Percentiles rank a stretch among this genome's conserved stretches.
Conservation (phyloP, 2,113 vertebrate species). For the Varanus komodoensis region DNA sequence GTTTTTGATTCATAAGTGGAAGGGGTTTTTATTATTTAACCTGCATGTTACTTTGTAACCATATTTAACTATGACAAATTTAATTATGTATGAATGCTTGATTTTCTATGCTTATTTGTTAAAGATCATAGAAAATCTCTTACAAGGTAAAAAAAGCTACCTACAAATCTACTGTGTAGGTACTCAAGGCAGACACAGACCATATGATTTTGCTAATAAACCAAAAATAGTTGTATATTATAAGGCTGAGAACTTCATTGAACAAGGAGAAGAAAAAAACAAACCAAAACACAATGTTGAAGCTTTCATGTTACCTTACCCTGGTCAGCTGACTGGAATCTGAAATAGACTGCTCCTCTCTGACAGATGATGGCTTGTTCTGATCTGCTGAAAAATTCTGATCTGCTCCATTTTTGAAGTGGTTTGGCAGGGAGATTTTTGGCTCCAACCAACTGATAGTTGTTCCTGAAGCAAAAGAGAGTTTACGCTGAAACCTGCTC, state of each 20-base stretch:
- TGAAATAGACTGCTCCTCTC: slow-evolving; percentile 80
- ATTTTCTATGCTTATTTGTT: neutral
- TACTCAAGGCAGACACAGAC: neutral
- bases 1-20: neutral
- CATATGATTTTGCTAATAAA: neutral
- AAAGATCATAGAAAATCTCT: slow-evolving; percentile 33
- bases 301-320: slow-evolving; percentile 82
- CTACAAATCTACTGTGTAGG: neutral
- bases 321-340: slow-evolving; percentile 84
- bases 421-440: slow-evolving; percentile 87
- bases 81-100: neutral
- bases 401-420: slow-evolving; percentile 92
- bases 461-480: slow-evolving; percentile 86
- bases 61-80: neutral
- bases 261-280: neutral
- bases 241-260: neutral
- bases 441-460: slow-evolving; percentile 96
- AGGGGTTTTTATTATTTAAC: neutral
- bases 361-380: slow-evolving; percentile 78
- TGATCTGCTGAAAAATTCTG: slow-evolving; percentile 82
- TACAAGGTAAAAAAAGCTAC: slow-evolving; percentile 13
- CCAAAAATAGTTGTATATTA: neutral
- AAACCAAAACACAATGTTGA: slow-evolving; percentile 30
- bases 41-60: neutral
- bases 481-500: slow-evolving; percentile 84